phyloP scores from a whole-genome alignment of 2,797 vertebrate species.

The Cyprinodon diabolis region DNA sequence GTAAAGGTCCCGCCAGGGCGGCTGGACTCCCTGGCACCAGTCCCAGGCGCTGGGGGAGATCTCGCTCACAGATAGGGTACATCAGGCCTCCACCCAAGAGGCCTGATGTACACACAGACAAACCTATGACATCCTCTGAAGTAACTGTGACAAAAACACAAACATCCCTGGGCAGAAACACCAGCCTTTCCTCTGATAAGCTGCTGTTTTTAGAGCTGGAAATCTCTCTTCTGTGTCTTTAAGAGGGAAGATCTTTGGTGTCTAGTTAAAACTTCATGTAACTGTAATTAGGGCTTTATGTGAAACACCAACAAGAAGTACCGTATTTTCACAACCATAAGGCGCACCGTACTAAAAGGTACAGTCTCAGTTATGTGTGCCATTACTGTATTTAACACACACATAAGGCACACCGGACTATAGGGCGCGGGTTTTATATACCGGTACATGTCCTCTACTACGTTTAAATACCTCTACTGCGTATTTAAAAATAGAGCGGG shows the following conservation, averaged over 20 bases:
- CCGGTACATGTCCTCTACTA: no score
- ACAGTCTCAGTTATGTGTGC: no score
- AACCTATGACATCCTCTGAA: constrained; percentile 60
- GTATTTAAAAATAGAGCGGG: no score
- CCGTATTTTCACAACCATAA: no score
- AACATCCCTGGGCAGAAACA: constrained; percentile 58
- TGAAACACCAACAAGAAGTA: no score
- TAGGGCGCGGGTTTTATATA: no score
- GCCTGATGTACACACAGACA: constrained; percentile 41
- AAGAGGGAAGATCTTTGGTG: fast-evolving
- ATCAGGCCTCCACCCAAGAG: constrained; percentile 81
- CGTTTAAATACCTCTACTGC: no score
- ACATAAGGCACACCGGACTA: no score
- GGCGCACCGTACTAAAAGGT: no score
- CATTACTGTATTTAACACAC: no score
- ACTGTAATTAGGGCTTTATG: no score
- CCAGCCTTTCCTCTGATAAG: constrained; percentile 28
- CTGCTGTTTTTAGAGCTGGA: constrained; percentile 27
- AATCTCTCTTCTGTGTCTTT: not conserved
- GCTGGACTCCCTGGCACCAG: constrained; percentile 91
- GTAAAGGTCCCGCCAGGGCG: constrained; percentile 51
- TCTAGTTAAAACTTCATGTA: not conserved
- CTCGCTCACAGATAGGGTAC: constrained; percentile 79
- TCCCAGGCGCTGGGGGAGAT: constrained; percentile 85
- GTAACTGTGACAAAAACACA: constrained; percentile 46